phyloP scores from a whole-genome alignment of 2,888 invertebrate genomes.

The Papilio demoleus region DNA sequence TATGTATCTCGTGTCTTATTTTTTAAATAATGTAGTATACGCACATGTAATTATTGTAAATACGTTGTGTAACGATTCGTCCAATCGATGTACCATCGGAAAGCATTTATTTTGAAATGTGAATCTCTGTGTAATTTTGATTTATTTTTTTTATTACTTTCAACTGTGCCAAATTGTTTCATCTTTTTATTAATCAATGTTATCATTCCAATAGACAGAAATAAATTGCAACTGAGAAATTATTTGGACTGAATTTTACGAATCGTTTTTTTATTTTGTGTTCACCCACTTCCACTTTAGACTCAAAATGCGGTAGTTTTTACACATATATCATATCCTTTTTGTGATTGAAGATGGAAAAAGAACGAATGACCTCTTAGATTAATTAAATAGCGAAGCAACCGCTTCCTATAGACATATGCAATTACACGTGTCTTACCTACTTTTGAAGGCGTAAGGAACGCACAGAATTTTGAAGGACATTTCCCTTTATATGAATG shows the following conservation, averaged over 20 bases:
- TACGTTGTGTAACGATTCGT: slow-evolving; percentile 75
- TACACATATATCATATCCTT: no score
- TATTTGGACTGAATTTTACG: slow-evolving; percentile 76
- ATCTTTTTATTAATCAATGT: slow-evolving; percentile 57
- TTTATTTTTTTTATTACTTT: slow-evolving; percentile 44
- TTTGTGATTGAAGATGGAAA: no score
- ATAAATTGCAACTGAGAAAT: slow-evolving; percentile 68
- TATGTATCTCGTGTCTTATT: slow-evolving; percentile 15
- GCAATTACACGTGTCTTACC: no score
- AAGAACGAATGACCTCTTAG: no score
- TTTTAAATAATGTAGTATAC: slow-evolving; percentile 51
- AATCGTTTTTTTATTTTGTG: slow-evolving; percentile 48
- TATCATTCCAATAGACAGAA: slow-evolving; percentile 76
- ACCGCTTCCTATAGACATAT: no score
- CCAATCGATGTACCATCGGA: slow-evolving; percentile 59
- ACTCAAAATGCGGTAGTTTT: no score
- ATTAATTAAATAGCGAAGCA: no score
- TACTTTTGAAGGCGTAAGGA: no score
- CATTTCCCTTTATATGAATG: no score
- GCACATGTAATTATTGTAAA: slow-evolving; percentile 76
- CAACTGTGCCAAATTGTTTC: slow-evolving; percentile 74
- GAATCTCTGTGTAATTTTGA: slow-evolving; percentile 70
- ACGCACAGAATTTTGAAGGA: no score
- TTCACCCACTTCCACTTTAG: slow-evolving; percentile 31
- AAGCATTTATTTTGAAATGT: slow-evolving; percentile 71